Evolutionary conservation across 2,113 vertebrate genomes (phyloP).

Genomic region (Corvus cornix): DNA sequence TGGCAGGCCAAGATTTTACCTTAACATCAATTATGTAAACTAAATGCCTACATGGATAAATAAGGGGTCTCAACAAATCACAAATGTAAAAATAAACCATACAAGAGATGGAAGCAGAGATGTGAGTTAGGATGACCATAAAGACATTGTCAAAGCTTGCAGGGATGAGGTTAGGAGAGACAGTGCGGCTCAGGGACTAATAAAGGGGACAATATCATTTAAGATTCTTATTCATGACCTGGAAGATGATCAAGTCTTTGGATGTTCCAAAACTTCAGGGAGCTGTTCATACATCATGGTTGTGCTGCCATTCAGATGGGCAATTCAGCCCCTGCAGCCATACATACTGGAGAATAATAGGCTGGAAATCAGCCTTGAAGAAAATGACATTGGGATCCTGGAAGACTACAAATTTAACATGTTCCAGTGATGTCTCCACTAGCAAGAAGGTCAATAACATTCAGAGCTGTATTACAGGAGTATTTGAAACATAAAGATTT

Average conservation of each 20-base stretch:
- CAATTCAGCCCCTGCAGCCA: not conserved
- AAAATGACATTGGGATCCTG: accelerated
- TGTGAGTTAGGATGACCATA: accelerated
- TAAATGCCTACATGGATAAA: not conserved
- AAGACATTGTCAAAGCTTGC: not conserved
- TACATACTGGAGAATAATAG: not conserved
- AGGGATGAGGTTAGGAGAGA: not conserved
- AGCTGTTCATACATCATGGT: not conserved
- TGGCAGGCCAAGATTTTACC: not conserved
- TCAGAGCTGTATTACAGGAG: not conserved
- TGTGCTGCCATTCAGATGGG: not conserved
- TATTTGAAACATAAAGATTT: no score
- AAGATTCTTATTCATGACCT: not conserved
- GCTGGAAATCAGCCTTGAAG: not conserved
- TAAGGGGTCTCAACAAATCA: not conserved
- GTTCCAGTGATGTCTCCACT: not conserved
- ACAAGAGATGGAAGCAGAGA: not conserved
- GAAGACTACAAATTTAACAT: not conserved
- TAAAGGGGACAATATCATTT: accelerated
- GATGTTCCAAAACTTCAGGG: not conserved
- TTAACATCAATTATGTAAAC: not conserved
- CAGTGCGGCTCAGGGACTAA: not conserved
- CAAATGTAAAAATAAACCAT: not conserved
- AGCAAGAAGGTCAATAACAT: not conserved
- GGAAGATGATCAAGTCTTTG: not conserved